Percentiles rank a stretch among this genome's conserved stretches.
phyloP scores from a whole-genome alignment of 2,113 vertebrate genomes.

The Chauna torquata region DNA sequence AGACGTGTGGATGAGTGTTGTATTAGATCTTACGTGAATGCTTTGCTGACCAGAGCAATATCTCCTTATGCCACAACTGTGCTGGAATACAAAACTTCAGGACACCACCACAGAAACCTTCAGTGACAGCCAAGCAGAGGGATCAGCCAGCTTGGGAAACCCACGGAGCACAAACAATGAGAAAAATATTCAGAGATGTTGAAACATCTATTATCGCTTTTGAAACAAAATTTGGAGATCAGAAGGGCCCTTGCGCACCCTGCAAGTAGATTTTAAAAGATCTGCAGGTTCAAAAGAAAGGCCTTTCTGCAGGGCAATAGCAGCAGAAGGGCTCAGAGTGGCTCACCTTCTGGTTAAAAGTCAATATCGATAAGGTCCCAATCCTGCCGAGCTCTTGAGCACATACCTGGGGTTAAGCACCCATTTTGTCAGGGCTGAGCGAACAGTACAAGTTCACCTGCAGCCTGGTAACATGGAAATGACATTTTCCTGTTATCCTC shows the following conservation, averaged over 20 bases:
- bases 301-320: not conserved
- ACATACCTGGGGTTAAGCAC: not conserved
- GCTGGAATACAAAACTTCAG: not conserved
- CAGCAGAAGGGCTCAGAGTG: not conserved
- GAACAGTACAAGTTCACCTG: not conserved
- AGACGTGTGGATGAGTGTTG: not conserved
- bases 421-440: not conserved
- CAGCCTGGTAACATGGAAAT: not conserved
- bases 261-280: not conserved
- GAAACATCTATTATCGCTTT: fast-evolving
- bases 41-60: not conserved
- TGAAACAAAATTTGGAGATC: not conserved
- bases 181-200: not conserved
- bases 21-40: not conserved
- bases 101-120: not conserved
- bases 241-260: not conserved
- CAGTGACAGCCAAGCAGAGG: not conserved
- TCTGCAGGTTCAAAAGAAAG: not conserved
- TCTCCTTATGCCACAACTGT: not conserved
- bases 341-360: not conserved
- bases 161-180: not conserved
- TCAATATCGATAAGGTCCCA: not conserved
- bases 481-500: not conserved
- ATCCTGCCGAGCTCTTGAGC: not conserved
- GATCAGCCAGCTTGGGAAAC: not conserved